Percentiles rank a stretch among this genome's conserved stretches.
Conservation (phyloP, 2,797 vertebrate species). For the Gambelia wislizenii region DNA sequence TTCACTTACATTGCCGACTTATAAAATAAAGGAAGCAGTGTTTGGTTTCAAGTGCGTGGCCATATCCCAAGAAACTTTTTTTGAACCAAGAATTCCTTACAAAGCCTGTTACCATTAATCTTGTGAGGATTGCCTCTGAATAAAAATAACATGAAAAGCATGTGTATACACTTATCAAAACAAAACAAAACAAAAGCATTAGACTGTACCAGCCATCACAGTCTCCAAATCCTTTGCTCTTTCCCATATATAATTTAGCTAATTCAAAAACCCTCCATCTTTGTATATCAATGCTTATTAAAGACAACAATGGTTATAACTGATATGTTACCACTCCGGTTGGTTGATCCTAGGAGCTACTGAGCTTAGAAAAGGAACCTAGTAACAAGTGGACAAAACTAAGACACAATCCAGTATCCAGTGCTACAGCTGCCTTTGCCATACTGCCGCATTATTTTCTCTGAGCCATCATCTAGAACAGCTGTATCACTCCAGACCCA, state of each 20-base stretch:
- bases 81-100: not conserved
- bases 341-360: not conserved
- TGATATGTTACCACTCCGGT: not conserved
- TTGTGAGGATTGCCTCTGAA: constrained; percentile 16
- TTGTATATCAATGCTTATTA: not conserved
- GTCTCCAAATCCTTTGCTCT: fast-evolving
- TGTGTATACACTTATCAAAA: not conserved
- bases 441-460: not conserved
- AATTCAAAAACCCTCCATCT: not conserved
- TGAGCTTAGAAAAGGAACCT: not conserved
- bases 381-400: not conserved
- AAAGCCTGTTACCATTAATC: not conserved
- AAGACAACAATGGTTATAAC: not conserved
- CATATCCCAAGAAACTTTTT: constrained; percentile 35
- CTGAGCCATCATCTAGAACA: not conserved
- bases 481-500: not conserved
- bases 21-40: constrained; percentile 39
- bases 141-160: not conserved
- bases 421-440: not conserved
- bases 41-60: constrained; percentile 31
- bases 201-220: not conserved
- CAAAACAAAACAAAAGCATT: not conserved
- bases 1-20: constrained; percentile 59
- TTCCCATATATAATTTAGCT: constrained; percentile 21
- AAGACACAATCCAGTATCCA: not conserved